Percentiles rank a stretch among this genome's conserved stretches.
phyloP scores from a whole-genome alignment of 2,888 invertebrate species.

The Trypoxylon attenuatum region DNA sequence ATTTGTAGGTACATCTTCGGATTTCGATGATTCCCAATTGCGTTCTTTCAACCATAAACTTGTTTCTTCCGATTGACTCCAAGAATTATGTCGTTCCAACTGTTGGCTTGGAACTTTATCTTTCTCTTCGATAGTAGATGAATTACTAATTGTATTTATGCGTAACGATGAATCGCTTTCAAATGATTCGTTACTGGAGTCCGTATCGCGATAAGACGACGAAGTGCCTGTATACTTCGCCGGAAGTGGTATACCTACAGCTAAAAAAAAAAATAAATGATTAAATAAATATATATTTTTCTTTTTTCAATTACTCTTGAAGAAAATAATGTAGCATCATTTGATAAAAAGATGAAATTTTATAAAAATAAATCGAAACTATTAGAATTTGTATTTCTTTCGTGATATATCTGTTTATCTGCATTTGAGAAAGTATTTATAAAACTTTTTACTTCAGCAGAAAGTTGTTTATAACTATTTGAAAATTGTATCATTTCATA shows the following conservation, averaged over 20 bases:
- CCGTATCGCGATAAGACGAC: conserved; percentile 64
- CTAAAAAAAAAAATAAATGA: conserved; percentile 29
- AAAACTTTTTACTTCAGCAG: no score
- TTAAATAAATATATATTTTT: not conserved
- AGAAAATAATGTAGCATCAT: no score
- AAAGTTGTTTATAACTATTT: no score
- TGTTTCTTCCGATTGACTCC: conserved; percentile 51
- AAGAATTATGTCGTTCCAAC: conserved; percentile 38
- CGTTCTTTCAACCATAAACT: conserved; percentile 54
- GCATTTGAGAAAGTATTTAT: no score
- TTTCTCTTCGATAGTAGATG: conserved; percentile 47
- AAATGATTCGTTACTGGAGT: conserved; percentile 69
- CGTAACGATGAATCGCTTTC: conserved; percentile 61
- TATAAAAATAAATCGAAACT: no score
- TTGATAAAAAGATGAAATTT: no score
- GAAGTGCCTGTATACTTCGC: conserved; percentile 50
- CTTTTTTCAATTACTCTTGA: no score
- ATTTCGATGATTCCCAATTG: conserved; percentile 56
- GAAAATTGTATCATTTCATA: no score
- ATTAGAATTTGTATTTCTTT: no score
- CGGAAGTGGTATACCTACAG: conserved; percentile 65
- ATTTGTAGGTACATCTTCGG: conserved; percentile 48
- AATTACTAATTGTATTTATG: conserved; percentile 47
- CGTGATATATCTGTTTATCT: no score
- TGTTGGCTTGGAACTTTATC: conserved; percentile 51